Evolutionary conservation across 1,140 invertebrate species (phyloP), one percentile per base, ranked within the genome.

Genomic region (Hesperophylax magnus): DNA sequence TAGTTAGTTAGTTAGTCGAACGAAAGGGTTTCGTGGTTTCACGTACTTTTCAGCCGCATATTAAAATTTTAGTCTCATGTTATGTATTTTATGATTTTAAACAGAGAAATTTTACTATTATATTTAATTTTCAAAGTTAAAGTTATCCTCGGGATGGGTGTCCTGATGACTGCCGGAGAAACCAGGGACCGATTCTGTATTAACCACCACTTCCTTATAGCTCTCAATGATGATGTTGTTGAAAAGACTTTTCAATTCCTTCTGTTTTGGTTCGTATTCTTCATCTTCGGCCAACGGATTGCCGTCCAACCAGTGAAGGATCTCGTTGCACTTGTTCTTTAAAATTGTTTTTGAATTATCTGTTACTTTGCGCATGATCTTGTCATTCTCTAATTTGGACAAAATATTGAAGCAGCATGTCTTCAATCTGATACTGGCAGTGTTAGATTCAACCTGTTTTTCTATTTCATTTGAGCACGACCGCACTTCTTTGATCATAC

Each of bases 381-480:
- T 96, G 31, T 98, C 97, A 87, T 96, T 95, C 86, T 96, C 95
- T 86, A 95, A 94, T 18, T 97, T 98, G 72, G 95, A 96, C 92
- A 98, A 98, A 94, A 99, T 98, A 92, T 97, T 97, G 93, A 98
- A 99, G 89, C 97, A 97, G 89, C 99, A 99, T 58, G 96, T 97
- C 87, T 99, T 98, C 2, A 99, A 91, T 17, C 92, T 92, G 86
- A 98, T 98, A 92, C 98, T 98, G 74, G 97, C 94, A 56, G 93
- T 87, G 84, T 98, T 97, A 24, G 94, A 94, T 82, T 94, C 94
- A 88, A 95, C 96, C 87, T 98, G 97, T 84, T 96, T 96, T 82
- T 98, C 94, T 89, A 99, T 98, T 86, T 98, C 96, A 78, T 90
- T 94, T 85, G 96, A 94, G 92, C 97, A 99, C 86, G 96, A 97